A percentile compares a stretch with the other conserved stretches of the same genome.
Conservation (phyloP, 2,797 vertebrate species). For the Etheostoma nigrum region DNA sequence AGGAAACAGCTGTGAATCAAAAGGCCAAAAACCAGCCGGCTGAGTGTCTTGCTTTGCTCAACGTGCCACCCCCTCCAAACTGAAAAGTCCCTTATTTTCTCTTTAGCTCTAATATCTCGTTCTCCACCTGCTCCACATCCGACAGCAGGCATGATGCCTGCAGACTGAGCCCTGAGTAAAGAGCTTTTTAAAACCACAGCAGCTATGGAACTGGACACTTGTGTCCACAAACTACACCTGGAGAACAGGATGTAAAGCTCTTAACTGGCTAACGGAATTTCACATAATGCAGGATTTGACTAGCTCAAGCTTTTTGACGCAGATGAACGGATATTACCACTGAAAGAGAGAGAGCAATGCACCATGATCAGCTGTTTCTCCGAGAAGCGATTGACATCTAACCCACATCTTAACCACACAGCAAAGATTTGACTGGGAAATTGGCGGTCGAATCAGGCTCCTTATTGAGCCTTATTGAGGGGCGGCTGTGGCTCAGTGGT, state of each 20-base stretch:
- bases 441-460: too few species aligned
- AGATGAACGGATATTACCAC: too few species aligned
- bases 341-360: too few species aligned
- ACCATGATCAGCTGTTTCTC: too few species aligned
- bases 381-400: too few species aligned
- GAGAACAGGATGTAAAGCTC: not conserved
- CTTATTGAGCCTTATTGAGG: too few species aligned
- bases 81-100: not conserved
- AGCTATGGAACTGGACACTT: not conserved
- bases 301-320: too few species aligned
- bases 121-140: slow-evolving; percentile 25
- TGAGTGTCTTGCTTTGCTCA: slow-evolving; percentile 3
- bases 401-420: too few species aligned
- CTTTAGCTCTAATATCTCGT: slow-evolving; percentile 9
- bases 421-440: too few species aligned
- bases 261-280: not conserved
- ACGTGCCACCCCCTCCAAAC: not conserved
- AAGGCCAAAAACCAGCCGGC: slow-evolving; percentile 1
- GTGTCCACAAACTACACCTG: not conserved
- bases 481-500: too few species aligned
- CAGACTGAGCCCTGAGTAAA: not conserved
- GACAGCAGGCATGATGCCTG: not conserved
- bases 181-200: not conserved
- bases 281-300: not conserved
- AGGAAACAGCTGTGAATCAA: not conserved